Evolutionary conservation across 2,797 vertebrate genomes (phyloP).

Genomic region (Micropoecilia bifurca): DNA sequence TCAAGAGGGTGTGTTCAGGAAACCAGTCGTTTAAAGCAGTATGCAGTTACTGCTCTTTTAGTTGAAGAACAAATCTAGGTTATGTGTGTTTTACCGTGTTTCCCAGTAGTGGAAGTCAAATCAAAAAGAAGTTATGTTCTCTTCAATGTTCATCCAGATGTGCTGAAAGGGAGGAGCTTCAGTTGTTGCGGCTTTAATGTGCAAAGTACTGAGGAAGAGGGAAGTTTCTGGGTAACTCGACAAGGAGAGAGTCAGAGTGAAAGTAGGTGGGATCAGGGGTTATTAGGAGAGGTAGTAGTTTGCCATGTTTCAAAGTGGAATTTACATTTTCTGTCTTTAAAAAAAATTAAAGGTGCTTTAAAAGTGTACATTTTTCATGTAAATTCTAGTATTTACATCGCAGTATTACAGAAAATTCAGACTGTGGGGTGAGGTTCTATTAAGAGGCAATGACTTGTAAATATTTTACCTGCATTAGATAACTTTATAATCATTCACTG

Average conservation of each 20-base stretch:
- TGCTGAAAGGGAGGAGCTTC: slow-evolving; percentile 53
- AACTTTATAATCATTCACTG: background rate
- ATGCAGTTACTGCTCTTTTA: background rate
- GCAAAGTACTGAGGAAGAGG: slow-evolving; percentile 30
- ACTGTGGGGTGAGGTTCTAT: background rate
- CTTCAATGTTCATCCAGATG: slow-evolving; percentile 35
- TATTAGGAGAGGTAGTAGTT: background rate
- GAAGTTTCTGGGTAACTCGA: slow-evolving; percentile 25
- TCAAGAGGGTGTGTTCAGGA: slow-evolving; percentile 43
- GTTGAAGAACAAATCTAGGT: background rate
- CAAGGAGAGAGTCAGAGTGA: slow-evolving; percentile 5
- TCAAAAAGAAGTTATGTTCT: slow-evolving; percentile 20
- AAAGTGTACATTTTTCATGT: background rate
- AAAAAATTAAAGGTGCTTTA: background rate
- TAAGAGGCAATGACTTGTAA: background rate
- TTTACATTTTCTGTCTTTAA: background rate
- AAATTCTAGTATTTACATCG: background rate
- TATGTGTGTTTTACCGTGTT: background rate
- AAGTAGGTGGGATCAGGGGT: slow-evolving; percentile 14
- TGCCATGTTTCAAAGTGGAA: background rate
- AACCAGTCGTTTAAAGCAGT: slow-evolving; percentile 14
- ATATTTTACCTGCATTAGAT: background rate
- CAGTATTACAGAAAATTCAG: background rate
- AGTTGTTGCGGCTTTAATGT: slow-evolving; percentile 17
- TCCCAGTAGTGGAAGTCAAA: slow-evolving; percentile 14